Evolutionary conservation across 2,888 invertebrate species (phyloP), one percentile per base, ranked within the genome.

Genomic region (Erpobdella octoculata): DNA sequence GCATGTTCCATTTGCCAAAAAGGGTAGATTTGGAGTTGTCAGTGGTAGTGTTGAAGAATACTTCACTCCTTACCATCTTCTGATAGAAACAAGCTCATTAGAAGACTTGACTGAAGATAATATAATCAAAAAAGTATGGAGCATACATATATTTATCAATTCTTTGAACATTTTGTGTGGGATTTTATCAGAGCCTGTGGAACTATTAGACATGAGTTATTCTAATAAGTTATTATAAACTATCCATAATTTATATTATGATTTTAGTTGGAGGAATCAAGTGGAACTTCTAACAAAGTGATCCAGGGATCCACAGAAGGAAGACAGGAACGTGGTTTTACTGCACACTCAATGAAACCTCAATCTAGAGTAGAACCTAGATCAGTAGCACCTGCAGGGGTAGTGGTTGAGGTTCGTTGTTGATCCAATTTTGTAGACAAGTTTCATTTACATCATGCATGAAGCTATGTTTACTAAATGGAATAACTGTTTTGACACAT

Each of bases 1-100:
- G 18, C 72, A 79, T 35, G 79, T 81, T 0, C 78, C 79, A 2
- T 78, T 78, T 71, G 78, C 75, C 18, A 80, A 78, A 77, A 79
- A 78, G 68, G 82, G 81, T 18, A 77, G 80, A 25, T 81, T 78
- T 75, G 81, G 81, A 33, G 81, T 82, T 4, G 80, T 82, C 0
- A 78, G 78, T 71, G 81, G 81, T 0, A 80, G 80, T 72, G 78
- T 81, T 0, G 77, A 79, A 75, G 77, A 78, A 33, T 72, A 76
- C 35, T 81, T 82, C 71, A 76, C 76, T 58, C 81, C 81, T 0
- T 80, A 78, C 72, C 82, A 82, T 75, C 37, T 78, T 8, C 72
- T 79, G 18, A 73, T 81, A 41, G 80, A 81, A 72, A 79, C 81
- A 15, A 78, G 79, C 67, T 75, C 75, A 35, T 64, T 64, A 4